phyloP scores from a whole-genome alignment of 2,888 invertebrate genomes.

The Cepaea hortensis region DNA sequence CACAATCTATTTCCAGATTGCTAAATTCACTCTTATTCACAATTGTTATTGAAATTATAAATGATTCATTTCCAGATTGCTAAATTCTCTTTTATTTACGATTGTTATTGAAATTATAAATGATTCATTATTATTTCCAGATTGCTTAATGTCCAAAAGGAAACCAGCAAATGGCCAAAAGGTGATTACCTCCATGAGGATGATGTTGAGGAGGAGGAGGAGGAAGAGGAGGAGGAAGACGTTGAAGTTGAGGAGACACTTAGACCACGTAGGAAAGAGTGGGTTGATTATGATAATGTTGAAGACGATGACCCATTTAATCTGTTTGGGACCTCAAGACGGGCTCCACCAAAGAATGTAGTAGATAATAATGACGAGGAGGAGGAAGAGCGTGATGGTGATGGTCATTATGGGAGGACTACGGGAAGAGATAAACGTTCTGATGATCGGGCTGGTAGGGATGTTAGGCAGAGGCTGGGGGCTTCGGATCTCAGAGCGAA shows the following conservation, averaged over 20 bases:
- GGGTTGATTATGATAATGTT: conserved; percentile 47
- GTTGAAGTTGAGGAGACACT: conserved; percentile 25
- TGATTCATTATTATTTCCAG: background rate
- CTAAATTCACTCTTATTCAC: too few relatives aligned
- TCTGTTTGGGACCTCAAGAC: conserved; percentile 41
- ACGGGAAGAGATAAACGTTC: background rate
- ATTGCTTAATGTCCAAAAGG: background rate
- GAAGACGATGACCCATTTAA: conserved; percentile 49
- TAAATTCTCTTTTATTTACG: background rate
- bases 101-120: background rate
- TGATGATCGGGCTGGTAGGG: background rate
- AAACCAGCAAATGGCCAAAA: conserved; percentile 11
- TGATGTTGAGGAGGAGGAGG: conserved; percentile 55
- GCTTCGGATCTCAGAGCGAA: conserved; percentile 39
- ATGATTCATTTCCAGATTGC: background rate
- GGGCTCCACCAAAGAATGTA: background rate
- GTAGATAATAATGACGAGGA: conserved; percentile 76
- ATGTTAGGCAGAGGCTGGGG: conserved; percentile 19
- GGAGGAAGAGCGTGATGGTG: conserved; percentile 83
- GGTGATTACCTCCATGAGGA: conserved; percentile 81
- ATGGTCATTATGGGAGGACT: background rate
- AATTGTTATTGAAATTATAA: too few relatives aligned
- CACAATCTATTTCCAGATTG: too few relatives aligned
- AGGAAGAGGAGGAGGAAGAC: conserved; percentile 41
- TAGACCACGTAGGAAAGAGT: background rate